Conservation (phyloP, 2,888 invertebrate genomes). For the Fragum sueziense region DNA sequence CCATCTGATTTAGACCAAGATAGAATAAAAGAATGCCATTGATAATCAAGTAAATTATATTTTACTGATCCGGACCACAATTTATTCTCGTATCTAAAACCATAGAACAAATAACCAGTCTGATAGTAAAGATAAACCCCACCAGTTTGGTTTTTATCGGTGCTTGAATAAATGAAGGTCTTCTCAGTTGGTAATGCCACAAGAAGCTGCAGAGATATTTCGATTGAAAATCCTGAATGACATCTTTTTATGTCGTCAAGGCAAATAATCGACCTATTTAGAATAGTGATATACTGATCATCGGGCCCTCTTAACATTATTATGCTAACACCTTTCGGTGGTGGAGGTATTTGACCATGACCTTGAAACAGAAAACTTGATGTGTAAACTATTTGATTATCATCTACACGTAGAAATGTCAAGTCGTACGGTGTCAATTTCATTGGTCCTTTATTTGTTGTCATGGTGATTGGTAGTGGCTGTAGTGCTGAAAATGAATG, state of each 20-base stretch:
- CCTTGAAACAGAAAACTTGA: background rate
- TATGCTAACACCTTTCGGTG: background rate
- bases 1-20: conserved; percentile 19
- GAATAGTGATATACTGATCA: conserved; percentile 12
- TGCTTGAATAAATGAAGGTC: conserved; percentile 12
- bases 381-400: background rate
- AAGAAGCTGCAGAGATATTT: background rate
- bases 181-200: background rate
- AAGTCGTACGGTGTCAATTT: conserved; percentile 9
- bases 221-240: conserved; percentile 20
- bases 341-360: background rate
- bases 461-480: background rate
- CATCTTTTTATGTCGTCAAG: background rate
- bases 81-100: background rate
- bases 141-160: background rate
- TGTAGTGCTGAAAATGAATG: conserved; percentile 14
- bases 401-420: conserved; percentile 5
- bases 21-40: conserved; percentile 7
- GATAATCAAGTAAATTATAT: background rate
- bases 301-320: background rate
- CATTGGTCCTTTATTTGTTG: background rate
- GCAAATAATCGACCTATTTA: conserved; percentile 3
- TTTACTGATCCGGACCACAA: conserved; percentile 11
- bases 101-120: background rate
- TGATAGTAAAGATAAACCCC: conserved; percentile 24